These are phyloP conservation scores for Dryobota labecula DNA, from an alignment of 2,888 invertebrate genomes.

Conservation along the genomic window DNA sequence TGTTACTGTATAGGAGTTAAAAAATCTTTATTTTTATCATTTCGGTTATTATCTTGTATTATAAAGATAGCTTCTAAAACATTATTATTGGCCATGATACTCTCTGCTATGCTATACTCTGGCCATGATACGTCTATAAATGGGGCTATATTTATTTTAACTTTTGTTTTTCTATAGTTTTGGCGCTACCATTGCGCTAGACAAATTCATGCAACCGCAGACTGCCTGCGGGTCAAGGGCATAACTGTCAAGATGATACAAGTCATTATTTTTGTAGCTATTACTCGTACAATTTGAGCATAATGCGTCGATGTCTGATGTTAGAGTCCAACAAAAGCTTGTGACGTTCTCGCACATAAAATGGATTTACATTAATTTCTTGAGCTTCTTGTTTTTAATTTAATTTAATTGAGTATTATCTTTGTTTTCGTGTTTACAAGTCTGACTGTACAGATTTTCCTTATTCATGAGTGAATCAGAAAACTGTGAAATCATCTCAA, in stretches of 20 bases:
- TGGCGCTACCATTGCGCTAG: constrained; percentile 32
- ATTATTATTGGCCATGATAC: not conserved
- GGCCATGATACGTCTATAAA: too few relatives aligned
- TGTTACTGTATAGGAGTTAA: not conserved
- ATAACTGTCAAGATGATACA: constrained; percentile 38
- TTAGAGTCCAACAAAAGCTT: not conserved
- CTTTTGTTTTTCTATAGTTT: constrained; percentile 11
- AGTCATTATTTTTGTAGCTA: constrained; percentile 41
- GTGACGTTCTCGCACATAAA: not conserved
- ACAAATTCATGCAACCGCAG: constrained; percentile 43
- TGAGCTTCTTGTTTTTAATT: not conserved
- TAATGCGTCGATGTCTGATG: constrained; percentile 10
- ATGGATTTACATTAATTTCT: not conserved
- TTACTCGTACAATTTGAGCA: constrained; percentile 21
- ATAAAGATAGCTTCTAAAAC: not conserved
- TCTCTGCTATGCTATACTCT: too few relatives aligned
- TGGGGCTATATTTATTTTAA: not conserved
- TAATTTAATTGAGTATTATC: not conserved
- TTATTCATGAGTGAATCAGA: constrained; percentile 11
- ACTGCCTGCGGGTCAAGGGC: constrained; percentile 54
- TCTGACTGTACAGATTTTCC: not conserved
- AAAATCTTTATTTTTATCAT: not conserved
- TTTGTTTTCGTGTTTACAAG: not conserved
- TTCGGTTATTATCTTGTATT: not conserved
- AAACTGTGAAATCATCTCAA: constrained; percentile 35